phyloP scores from a whole-genome alignment of 64 coral and sea anemone genomes.

The Pachyseris speciosa region DNA sequence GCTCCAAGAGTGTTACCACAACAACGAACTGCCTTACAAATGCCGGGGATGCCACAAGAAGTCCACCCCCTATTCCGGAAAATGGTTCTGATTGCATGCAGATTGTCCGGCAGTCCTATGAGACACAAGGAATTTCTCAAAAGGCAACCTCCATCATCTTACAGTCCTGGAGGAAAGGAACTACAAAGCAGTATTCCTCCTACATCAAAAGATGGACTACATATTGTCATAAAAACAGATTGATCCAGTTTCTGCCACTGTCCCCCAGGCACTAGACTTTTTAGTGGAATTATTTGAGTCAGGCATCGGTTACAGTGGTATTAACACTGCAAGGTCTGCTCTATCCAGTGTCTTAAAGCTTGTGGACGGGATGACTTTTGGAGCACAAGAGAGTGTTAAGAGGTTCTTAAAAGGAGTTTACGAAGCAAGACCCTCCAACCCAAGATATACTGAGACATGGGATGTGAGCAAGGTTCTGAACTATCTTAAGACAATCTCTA shows the following conservation, averaged over 20 bases:
- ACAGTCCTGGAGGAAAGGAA: constrained; percentile 27
- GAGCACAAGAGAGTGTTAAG: constrained; percentile 28
- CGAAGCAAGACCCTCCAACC: constrained; percentile 23
- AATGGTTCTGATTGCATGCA: constrained; percentile 68
- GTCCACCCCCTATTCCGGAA: constrained; percentile 42
- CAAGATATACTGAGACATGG: constrained; percentile 42
- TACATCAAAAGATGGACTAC: constrained; percentile 38
- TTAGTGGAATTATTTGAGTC: not conserved
- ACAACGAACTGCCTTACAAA: not conserved
- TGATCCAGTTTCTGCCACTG: constrained; percentile 45
- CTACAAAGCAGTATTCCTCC: not conserved
- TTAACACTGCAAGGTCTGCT: not conserved
- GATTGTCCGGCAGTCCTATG: constrained; percentile 56
- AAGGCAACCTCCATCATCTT: constrained; percentile 19
- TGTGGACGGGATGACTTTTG: constrained; percentile 22
- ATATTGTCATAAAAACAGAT: constrained; percentile 57
- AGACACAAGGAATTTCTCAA: constrained; percentile 41
- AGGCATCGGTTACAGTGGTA: constrained; percentile 8
- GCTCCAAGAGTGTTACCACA: constrained; percentile 17
- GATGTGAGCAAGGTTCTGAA: constrained; percentile 26
- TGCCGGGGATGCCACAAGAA: not conserved
- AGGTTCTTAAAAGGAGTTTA: constrained; percentile 50
- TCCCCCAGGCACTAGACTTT: constrained; percentile 56
- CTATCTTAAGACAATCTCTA: constrained; percentile 11
- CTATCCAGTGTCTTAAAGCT: not conserved